A percentile compares a stretch with the other conserved stretches of the same genome.
Evolutionary conservation across 2,888 invertebrate genomes (phyloP).

Genomic region (Electrophaes corylata): DNA sequence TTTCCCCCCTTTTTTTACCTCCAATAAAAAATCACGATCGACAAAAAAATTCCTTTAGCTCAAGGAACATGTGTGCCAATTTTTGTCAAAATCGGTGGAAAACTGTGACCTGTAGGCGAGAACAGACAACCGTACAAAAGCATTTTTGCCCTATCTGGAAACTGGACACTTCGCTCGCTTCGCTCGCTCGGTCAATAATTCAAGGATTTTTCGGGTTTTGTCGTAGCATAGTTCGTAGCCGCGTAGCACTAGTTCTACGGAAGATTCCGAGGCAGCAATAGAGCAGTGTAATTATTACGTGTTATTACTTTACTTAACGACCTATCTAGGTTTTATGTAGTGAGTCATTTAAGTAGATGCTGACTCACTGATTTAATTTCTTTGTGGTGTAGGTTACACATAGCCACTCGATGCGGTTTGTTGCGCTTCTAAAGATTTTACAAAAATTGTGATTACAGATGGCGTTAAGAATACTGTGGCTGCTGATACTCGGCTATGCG

Average conservation of each 20-base stretch:
- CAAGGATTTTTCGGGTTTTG: not conserved
- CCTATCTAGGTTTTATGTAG: not conserved
- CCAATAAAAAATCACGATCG: too few relatives aligned
- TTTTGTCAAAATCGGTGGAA: too few relatives aligned
- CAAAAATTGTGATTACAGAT: conserved; percentile 51
- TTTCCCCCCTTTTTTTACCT: too few relatives aligned
- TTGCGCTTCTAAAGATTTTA: not conserved
- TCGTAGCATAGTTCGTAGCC: not conserved
- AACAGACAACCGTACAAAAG: too few relatives aligned
- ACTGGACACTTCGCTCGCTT: too few relatives aligned
- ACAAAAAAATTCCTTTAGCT: too few relatives aligned
- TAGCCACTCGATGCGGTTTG: not conserved
- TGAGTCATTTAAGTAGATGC: not conserved
- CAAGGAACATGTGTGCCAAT: too few relatives aligned
- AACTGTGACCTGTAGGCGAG: too few relatives aligned
- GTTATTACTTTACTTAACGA: not conserved
- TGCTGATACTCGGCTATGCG: conserved; percentile 47
- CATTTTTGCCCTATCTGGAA: too few relatives aligned
- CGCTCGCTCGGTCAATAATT: too few relatives aligned
- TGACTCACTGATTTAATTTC: conserved; percentile 5
- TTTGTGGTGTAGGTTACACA: not conserved
- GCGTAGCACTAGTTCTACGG: conserved; percentile 3
- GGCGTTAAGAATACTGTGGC: conserved; percentile 43
- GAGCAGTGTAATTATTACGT: too few relatives aligned
- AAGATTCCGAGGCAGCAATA: not conserved